Base-by-base conservation (phyloP, 2,888 invertebrate genomes). In the Pseudolycoriella hygida region DNA sequence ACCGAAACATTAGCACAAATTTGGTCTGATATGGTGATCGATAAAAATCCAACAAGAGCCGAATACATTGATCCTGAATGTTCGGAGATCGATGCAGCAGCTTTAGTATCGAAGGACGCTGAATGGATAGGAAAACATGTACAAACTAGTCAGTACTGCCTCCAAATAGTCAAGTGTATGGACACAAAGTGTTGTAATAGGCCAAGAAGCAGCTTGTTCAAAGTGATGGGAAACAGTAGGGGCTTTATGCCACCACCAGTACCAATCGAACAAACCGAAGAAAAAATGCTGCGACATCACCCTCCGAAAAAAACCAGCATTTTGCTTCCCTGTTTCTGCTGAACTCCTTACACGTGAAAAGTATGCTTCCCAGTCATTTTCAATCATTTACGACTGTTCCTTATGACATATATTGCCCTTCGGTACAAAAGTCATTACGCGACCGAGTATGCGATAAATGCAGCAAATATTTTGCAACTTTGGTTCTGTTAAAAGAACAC, bases 1-100 rank as follows among this genome's bases (percentile, higher is more conserved):
- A n/a, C n/a, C 12, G 49, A 58, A 42, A 51, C 51, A n/a, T 48
- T 64, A 19, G 55, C 57, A 25, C 51, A 59, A 49, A 50, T 61
- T 37, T 62, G 61, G 59, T 18, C n/a, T 37, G 5, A 4, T 12
- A 6, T 37, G 5, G 37, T 12, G 4, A 10, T 37, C 14, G 8
- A 45, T 19, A 25, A 25, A 18, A 32, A 40, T 19, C 14, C 40
- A 15, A 19, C 31, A 12, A 32, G 40, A 8, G 45, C 45, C 19
- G 32, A 32, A 32, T 43, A 46, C 31, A 42, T 46, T 14, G 42
- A 40, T 19, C 32, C 20, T 15, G 19, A 39, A 25, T 34, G 34
- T 12, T 34, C 18, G 31, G 18, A 46, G 18, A 38, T 39, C 17
- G 4, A 40, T 12, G 8, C 6, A 30, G 11, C 6, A 30, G 17